Base-by-base conservation (phyloP, 2,888 invertebrate genomes). In the Panzeria rudis region DNA sequence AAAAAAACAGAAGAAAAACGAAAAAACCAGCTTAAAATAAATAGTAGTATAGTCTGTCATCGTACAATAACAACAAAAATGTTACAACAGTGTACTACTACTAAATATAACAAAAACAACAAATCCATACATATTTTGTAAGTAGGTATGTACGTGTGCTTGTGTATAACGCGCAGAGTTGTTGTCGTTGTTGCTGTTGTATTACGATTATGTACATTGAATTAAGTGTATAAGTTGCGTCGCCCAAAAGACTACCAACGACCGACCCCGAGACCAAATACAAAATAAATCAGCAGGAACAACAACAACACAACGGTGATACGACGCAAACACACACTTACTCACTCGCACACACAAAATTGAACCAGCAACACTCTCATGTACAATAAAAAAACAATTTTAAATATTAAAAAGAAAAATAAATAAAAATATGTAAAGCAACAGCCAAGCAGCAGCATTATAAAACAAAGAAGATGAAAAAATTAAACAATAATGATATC, bases 181-280 rank as follows among this genome's bases (percentile, higher is more conserved):
- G 29, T 64, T 17, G 54, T 35, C 35, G 29, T 76, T 75, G 61
- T 66, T 61, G 68, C 59, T 56, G 56, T 7, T 61, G 56, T 52
- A 59, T 66, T 86, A 83, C 81, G 83, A 83, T 83, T 84, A 75
- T 61, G 66, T 82, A 79, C 82, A 84, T 86, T 86, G 86, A 84
- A 86, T 78, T 85, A 85, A 84, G 86, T 83, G 76, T 86, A 83
- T 80, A 83, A 79, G 83, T 83, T 83, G 83, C 83, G 86, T 86
- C 86, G 86, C 87, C 89, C 83, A 90, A 90, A 90, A 89, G 90
- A 90, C 90, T 90, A 90, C 89, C 90, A 90, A 86, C 83, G 83
- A 86, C 81, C 85, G 80, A 79, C 86, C 84, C 88, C 91, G 90
- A 82, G 85, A 90, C 91, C 90, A 85, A 83, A 86, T 85, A 81